Evolutionary conservation across 2,113 vertebrate genomes (phyloP), one percentile per base, ranked within the genome.

Genomic region (Todiramphus chloris): DNA sequence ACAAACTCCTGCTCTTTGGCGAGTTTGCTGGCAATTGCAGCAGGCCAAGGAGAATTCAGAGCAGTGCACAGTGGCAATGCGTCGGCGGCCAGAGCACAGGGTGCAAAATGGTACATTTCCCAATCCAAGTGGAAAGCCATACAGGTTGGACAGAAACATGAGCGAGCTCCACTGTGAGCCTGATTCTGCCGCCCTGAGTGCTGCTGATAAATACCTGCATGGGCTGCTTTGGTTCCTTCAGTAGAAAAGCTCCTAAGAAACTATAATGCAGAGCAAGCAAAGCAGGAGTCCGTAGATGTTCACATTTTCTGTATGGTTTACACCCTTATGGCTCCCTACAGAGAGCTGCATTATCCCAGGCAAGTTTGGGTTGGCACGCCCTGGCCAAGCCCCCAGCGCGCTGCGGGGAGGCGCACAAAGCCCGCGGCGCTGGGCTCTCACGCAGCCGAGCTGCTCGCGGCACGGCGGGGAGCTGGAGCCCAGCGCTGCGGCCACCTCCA

Each of bases 311-410:
- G 7, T 41, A 12, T 10, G 55, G 27, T 79, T 58, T 31, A 5
- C 5, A 25, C 7, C 50, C 50, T 18, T 16, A 28, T 8, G 37
- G 13, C 56, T 20, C 28, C 27, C 11, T 16, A 2, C 30, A 13
- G 27, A 59, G 19, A 63, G 5, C 51, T 37, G 55, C 35, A 12
- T 21, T 13, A 13, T 17, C 23, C 21, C 6, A 1, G 56, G 35
- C 0, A 1, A 10, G 6, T 14, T 6, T 27, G 31, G 23, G 53
- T 13, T 10, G 1, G 24, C 46, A 39, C 3, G 31, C 46, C 28
- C 44, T 31, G 0, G 1, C 31, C 12, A 4, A 30, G n/a, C 37
- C 27, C 55, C 8, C 4, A 4, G 8, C 2, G 3, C 3, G 6
- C 27, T 16, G 15, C 2, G 1, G 37, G 55, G 39, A n/a, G 33